phyloP scores from a whole-genome alignment of 2,888 invertebrate genomes.

The Drosophila antonietae region DNA sequence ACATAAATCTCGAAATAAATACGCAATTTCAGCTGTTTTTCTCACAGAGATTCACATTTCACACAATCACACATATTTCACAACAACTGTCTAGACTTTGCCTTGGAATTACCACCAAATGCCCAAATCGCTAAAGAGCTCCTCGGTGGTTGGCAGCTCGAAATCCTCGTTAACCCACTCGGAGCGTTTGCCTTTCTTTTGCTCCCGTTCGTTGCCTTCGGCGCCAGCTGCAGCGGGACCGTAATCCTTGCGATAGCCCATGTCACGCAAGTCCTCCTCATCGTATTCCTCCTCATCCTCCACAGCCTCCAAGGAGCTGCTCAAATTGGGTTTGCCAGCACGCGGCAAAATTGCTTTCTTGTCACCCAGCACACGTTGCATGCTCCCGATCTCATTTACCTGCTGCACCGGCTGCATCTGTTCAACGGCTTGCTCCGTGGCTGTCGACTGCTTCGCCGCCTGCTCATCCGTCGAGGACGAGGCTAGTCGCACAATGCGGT shows the following conservation, averaged over 20 bases:
- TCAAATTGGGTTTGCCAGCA: constrained; percentile 29
- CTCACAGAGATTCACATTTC: constrained; percentile 22
- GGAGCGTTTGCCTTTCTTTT: constrained; percentile 49
- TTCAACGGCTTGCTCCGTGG: constrained; percentile 12
- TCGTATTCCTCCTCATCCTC: constrained; percentile 80
- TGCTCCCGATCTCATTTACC: constrained; percentile 56
- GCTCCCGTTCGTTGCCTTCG: constrained; percentile 10
- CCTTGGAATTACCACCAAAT: constrained; percentile 78
- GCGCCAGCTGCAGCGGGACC: constrained; percentile 37
- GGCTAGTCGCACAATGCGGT: constrained; percentile 81
- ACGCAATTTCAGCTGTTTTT: background rate
- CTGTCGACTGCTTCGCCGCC: constrained; percentile 1
- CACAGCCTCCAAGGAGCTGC: constrained; percentile 76
- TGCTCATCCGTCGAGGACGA: constrained; percentile 43
- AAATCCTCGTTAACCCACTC: constrained; percentile 82
- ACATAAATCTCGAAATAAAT: background rate
- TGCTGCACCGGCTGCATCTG: background rate
- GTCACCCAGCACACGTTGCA: constrained; percentile 66
- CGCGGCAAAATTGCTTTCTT: constrained; percentile 13
- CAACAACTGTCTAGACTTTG: background rate
- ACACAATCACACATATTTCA: constrained; percentile 23
- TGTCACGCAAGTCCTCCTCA: constrained; percentile 78
- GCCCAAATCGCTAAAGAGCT: constrained; percentile 80
- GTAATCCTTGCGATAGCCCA: constrained; percentile 78
- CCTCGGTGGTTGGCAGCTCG: constrained; percentile 81